Base-by-base conservation (phyloP, 2,888 invertebrate genomes). In the Drosophila incognita region DNA sequence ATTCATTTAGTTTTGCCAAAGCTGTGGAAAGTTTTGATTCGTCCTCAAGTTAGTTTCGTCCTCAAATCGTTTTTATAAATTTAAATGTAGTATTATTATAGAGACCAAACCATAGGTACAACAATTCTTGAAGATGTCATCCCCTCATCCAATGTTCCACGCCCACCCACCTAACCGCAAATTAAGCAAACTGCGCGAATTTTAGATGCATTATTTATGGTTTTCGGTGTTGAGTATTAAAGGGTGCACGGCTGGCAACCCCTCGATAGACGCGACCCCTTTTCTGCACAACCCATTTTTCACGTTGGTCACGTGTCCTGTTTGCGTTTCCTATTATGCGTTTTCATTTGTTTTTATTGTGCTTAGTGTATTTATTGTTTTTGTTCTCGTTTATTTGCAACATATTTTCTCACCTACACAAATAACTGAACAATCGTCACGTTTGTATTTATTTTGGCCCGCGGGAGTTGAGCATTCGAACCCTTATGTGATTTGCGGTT, bases 341-440 rank as follows among this genome's bases (percentile, higher is more conserved):
- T 82, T 85, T 77, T 70, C 71, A 81, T 79, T 85, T 89, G 76
- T 85, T 83, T 73, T 87, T 72, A 81, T 90, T 86, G 74, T 66
- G 53, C 60, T 79, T 65, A 65, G 65, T 77, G 68, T 67, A 69
- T 60, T 79, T 77, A 79, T 89, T 78, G 69, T 71, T 63, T 70
- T 79, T 81, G 63, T 69, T 73, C 46, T 62, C 69, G 52, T 75
- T 85, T 80, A 87, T 77, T 87, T 70, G 83, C 80, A 86, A 83
- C 90, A 90, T 92, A 92, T 92, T 92, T 92, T 91, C 74, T 89
- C 92, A 92, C 92, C 92, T 91, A 91, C 73, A 85, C 87, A 89
- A 91, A 92, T 86, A 92, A 81, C 82, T 73, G 82, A 85, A 89
- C 85, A 91, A 89, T 82, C 76, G 80, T 69, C 86, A 87, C 90